A percentile compares a stretch with the other conserved stretches of the same genome.
Evolutionary conservation across 2,888 invertebrate genomes (phyloP).

Genomic region (Tipula helvola): DNA sequence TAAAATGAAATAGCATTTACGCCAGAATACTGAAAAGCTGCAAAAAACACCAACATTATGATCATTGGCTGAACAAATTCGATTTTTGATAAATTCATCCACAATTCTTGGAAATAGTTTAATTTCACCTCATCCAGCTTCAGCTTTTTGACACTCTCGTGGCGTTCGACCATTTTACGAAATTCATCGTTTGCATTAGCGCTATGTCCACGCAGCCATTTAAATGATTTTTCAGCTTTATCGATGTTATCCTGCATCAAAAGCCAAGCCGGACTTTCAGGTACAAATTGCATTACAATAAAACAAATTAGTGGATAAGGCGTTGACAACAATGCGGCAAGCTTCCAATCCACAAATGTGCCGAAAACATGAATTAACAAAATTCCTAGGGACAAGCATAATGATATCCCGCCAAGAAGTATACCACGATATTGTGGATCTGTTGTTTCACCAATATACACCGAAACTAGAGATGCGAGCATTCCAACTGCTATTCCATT

Average conservation of each 20-base stretch:
- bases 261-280: conserved; percentile 52
- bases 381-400: conserved; percentile 45
- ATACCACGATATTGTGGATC: conserved; percentile 47
- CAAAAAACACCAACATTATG: conserved; percentile 47
- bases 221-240: conserved; percentile 41
- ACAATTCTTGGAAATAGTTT: conserved; percentile 14
- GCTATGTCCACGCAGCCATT: conserved; percentile 42
- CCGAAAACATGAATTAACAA: conserved; percentile 45
- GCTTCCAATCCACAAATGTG: conserved; percentile 48
- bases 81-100: neutral
- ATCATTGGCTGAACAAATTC: conserved; percentile 38
- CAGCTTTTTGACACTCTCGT: conserved; percentile 22
- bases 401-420: conserved; percentile 42
- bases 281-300: conserved; percentile 37
- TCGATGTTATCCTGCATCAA: conserved; percentile 40
- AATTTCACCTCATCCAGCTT: conserved; percentile 25
- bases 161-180: conserved; percentile 38
- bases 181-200: conserved; percentile 41
- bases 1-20: conserved; percentile 53
- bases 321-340: conserved; percentile 43
- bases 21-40: conserved; percentile 49
- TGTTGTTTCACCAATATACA: conserved; percentile 47
- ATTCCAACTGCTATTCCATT: conserved; percentile 45
- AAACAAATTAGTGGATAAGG: conserved; percentile 40
- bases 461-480: conserved; percentile 41